Evolutionary conservation across 2,797 vertebrate species (phyloP).

Genomic region (Discoglossus pictus): DNA sequence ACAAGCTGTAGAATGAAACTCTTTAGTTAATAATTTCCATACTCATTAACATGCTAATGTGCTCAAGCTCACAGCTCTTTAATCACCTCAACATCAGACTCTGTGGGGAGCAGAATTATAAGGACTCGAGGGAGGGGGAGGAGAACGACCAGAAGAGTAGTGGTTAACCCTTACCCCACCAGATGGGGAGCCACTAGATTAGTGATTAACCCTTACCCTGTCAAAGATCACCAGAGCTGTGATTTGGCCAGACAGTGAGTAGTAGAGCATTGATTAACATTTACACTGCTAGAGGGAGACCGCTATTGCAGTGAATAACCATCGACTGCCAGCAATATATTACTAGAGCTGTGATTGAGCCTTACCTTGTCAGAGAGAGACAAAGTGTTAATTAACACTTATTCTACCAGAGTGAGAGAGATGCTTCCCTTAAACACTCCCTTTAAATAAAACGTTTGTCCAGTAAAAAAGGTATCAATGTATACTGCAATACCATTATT

Average conservation of each 20-base stretch:
- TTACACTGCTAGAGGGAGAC: too few species aligned
- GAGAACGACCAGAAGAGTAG: conserved; percentile 29
- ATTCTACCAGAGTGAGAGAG: conserved; percentile 1
- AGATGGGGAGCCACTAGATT: neutral
- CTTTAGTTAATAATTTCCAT: conserved; percentile 54
- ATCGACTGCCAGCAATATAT: too few species aligned
- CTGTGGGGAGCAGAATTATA: conserved; percentile 48
- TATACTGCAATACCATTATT: too few species aligned
- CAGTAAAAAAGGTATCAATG: too few species aligned
- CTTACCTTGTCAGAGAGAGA: neutral
- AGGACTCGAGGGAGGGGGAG: conserved; percentile 46
- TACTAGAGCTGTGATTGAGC: neutral
- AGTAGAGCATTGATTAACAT: too few species aligned
- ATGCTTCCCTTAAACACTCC: too few species aligned
- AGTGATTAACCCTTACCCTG: neutral
- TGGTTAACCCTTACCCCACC: conserved; percentile 24
- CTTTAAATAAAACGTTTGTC: too few species aligned
- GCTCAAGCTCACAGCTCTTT: conserved; percentile 47
- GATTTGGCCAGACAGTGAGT: too few species aligned
- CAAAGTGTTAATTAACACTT: conserved; percentile 4
- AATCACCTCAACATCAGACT: conserved; percentile 43
- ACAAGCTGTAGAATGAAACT: conserved; percentile 38
- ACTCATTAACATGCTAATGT: conserved; percentile 52
- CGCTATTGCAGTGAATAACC: too few species aligned
- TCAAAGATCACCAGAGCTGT: neutral